Percentiles rank a stretch among this genome's conserved stretches.
phyloP scores from a whole-genome alignment of 2,113 vertebrate genomes.

The Todiramphus chloris region DNA sequence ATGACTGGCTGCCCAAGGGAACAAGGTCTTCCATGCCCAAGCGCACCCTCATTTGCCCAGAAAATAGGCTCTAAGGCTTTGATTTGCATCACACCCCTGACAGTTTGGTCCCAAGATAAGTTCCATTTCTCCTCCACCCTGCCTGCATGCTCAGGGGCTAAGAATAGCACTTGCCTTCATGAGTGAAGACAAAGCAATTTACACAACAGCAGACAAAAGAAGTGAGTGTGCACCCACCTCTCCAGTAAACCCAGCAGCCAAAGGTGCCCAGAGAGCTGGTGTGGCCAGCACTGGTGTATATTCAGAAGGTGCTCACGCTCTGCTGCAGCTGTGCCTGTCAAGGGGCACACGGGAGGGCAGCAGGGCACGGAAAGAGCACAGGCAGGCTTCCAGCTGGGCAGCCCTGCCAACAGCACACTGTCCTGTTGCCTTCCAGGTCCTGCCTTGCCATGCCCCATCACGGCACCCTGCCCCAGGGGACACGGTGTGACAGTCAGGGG shows the following conservation, averaged over 20 bases:
- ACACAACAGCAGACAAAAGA: background rate
- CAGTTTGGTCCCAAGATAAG: background rate
- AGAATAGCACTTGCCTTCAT: background rate
- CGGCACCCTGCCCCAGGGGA: background rate
- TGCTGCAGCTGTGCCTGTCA: background rate
- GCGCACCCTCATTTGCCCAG: background rate
- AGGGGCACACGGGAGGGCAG: background rate
- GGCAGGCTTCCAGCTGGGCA: background rate
- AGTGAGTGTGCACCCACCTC: background rate
- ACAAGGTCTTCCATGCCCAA: accelerated
- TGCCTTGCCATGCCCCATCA: background rate
- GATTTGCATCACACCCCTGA: background rate
- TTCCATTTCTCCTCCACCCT: background rate
- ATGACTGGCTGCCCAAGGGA: background rate
- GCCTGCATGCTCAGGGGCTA: background rate
- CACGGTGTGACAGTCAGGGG: background rate
- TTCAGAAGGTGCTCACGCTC: accelerated
- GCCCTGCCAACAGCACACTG: background rate
- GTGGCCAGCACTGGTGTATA: background rate
- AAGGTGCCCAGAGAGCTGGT: background rate
- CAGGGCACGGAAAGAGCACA: accelerated
- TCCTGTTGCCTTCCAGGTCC: background rate
- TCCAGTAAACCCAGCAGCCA: background rate
- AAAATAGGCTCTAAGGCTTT: background rate
- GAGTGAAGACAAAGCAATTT: background rate